Base-by-base conservation (phyloP, 2,888 invertebrate genomes). In the Tineola bisselliella region DNA sequence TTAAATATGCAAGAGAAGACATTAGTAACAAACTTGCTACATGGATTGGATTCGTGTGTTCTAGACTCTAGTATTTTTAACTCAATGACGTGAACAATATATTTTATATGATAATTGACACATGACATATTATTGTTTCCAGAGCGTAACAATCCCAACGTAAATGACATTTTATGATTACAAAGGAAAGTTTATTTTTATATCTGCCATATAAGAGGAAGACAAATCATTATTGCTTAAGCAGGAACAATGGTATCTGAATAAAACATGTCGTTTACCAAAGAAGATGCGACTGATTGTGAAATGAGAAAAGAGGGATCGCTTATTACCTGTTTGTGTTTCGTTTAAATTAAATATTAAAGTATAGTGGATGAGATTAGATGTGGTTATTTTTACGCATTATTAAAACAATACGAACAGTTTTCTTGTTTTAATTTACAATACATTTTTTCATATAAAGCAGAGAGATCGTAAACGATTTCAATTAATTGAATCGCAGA, bases 161-260 rank as follows among this genome's bases (percentile, higher is more conserved):
- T 38, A 38, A 38, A 38, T 38, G 38, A 38, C 38, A 38, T 38
- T 38, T 38, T 38, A 38, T n/a, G 38, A 48, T 48, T 25, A 54
- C 18, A 54, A 54, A 54, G 54, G 54, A 11, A 54, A n/a, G 10
- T 54, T 54, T 25, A 25, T 54, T 54, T 54, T 54, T 54, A 54
- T 54, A 54, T 54, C 54, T 54, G 19, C 54, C 54, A 54, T 54
- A 48, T 48, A 54, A 54, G 54, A 44, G n/a, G 3, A 43, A 44
- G 44, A 59, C 44, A 59, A 59, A 59, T 59, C 59, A 70, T 71
- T 68, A 68, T 68, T 66, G 66, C 66, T 67, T 66, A 65, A 64
- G 63, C 62, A 59, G 65, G 65, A 66, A 72, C 72, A 72, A 72
- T 72, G 68, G 66, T 61, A 62, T 15, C 61, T 72, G 72, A 72